Percentiles rank a stretch among this genome's conserved stretches.
These are phyloP conservation scores for Grammomys surdaster DNA, from an alignment of 2,113 vertebrate species.

Conservation along the genomic window DNA sequence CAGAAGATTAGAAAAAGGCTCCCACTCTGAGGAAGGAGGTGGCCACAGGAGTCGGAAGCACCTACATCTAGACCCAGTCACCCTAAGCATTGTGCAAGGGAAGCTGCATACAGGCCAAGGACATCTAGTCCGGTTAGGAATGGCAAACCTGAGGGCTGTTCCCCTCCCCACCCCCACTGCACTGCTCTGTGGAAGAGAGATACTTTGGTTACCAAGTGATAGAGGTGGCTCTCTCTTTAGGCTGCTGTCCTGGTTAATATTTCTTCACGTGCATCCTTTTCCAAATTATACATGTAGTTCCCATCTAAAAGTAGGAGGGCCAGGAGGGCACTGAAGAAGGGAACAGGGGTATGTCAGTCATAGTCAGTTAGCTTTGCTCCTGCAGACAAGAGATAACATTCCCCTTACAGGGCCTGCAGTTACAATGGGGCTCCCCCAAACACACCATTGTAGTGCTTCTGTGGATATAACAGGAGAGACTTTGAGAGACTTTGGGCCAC, in stretches of 20 bases:
- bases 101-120: neutral
- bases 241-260: neutral
- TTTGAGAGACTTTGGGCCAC: neutral
- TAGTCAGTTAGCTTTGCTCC: neutral
- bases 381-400: constrained; percentile 7
- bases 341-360: neutral
- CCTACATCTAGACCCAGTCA: neutral
- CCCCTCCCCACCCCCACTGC: neutral
- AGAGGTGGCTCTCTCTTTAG: neutral
- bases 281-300: neutral
- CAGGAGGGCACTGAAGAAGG: neutral
- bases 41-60: neutral
- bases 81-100: neutral
- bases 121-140: neutral
- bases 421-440: neutral
- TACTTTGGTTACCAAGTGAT: neutral
- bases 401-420: neutral
- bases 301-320: constrained; percentile 5
- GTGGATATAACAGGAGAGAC: neutral
- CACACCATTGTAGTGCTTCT: neutral
- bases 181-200: neutral
- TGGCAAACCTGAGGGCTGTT: neutral
- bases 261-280: neutral
- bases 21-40: neutral
- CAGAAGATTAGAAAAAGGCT: neutral